Evolutionary conservation across 2,888 invertebrate genomes (phyloP), one percentile per base, ranked within the genome.

Genomic region (Dolomedes plantarius): DNA sequence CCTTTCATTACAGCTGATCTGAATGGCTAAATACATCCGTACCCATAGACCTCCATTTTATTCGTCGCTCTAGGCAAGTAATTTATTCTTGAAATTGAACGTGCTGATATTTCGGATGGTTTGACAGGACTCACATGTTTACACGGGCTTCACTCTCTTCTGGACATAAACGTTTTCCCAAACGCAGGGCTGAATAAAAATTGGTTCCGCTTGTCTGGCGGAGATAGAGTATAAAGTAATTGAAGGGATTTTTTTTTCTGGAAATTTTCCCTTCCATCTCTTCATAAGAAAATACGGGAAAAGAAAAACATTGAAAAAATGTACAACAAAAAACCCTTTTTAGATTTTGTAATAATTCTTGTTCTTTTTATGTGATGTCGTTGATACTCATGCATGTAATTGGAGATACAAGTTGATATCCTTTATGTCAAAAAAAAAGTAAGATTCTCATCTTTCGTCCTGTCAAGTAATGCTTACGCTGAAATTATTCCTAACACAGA

Each of bases 21-120:
- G 78, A 23, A 78, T 78, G 71, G 39, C 64, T 64, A 72, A 77
- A 23, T 27, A 16, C 56, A 36, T 50, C 36, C 27, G 50, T 71
- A 78, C 78, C 78, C 71, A 71, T 62, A 78, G 78, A 71, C 78
- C 78, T 64, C 78, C n/a, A 78, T 78, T 78, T 71, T 62, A 64
- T 31, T 65, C 39, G 3, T 11, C 19, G 56, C 56, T 16, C 1
- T 5, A 56, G 56, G 56, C 23, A 3, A 11, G 5, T 11, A 56
- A 56, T 56, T 56, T 56, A 23, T 56, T 5, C 5, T 23, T 56
- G 19, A 56, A 56, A 23, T 56, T 56, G 56, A 23, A 56, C 56
- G 56, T 56, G 23, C 56, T 56, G 56, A 56, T 56, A 56, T 23
- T 56, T 56, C 6, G 23, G 56, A 56, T 5, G 23, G 19, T 23